Evolutionary conservation across 2,113 vertebrate genomes (phyloP), one percentile per base, ranked within the genome.

Genomic region (Psephotus haematonotus): DNA sequence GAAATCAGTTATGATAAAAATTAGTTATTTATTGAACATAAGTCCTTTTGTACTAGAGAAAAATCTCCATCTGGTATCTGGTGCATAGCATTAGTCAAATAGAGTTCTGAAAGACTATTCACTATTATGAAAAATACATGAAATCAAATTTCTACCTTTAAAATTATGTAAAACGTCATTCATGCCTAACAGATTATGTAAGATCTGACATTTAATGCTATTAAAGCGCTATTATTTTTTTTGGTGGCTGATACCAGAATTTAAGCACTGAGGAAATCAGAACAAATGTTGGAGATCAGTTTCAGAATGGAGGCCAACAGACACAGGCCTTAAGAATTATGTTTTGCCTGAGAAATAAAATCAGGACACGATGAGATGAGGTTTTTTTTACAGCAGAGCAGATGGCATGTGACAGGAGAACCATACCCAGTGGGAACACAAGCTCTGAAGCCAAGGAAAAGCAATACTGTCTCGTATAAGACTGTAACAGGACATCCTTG

Each of bases 341-440:
- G 53, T 92, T 91, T 92, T 39, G 28, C 24, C 29, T 86, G 43
- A 83, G 75, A 93, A 92, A 88, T 77, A 70, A 93, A 86, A 90
- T 78, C n/a, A 75, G 41, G 50, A 60, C 50, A 71, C 4, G 60
- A 41, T 39, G 33, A 88, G 39, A 75, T 16, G 29, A 75, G 19
- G n/a, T 29, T 70, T 91, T 86, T 24, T 65, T 75, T 78, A 44
- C 41, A 75, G 22, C 2, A 3, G 20, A 93, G 82, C 69, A 94
- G 86, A 95, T 78, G 68, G 60, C 29, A 68, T 78, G 13, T 68
- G 67, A 92, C 25, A 75, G 49, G 64, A 95, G 41, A 90, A 84
- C 27, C 50, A 75, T 35, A 43, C 81, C 82, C 53, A 50, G 31
- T 12, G 65, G 50, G 85, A 89, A 50, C 31, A 68, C n/a, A 44